Evolutionary conservation across 2,113 vertebrate genomes (phyloP).

Genomic region (Calyptommatus sinebrachiatus): DNA sequence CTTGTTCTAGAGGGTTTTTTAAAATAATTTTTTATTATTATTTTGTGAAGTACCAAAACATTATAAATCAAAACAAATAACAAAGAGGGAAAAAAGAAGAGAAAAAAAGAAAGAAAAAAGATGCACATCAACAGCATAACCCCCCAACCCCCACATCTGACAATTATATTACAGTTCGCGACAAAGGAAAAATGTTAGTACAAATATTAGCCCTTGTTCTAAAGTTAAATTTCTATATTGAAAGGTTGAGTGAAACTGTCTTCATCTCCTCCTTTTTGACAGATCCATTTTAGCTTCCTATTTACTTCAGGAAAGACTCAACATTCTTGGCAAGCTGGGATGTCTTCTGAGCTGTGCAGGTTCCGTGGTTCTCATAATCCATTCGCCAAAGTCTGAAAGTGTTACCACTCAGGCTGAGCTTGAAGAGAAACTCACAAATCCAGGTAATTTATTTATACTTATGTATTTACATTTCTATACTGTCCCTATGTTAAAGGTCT

Average conservation of each 20-base stretch:
- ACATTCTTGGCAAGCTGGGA: slow-evolving; percentile 90
- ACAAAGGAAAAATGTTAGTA: too few species aligned
- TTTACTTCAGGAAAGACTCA: slow-evolving; percentile 88
- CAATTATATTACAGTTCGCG: too few species aligned
- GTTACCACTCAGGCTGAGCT: slow-evolving; percentile 85
- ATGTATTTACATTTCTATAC: too few species aligned
- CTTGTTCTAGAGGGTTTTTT: too few species aligned
- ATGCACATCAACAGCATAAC: too few species aligned
- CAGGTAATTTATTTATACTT: slow-evolving; percentile 75
- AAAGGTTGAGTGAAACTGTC: slow-evolving; percentile 17
- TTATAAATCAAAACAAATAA: too few species aligned
- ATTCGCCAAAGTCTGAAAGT: slow-evolving; percentile 86
- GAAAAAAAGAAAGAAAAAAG: too few species aligned
- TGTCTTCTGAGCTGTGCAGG: slow-evolving; percentile 91
- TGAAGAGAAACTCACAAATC: slow-evolving; percentile 88
- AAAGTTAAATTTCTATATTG: not conserved
- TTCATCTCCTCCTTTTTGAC: slow-evolving; percentile 51
- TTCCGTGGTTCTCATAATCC: slow-evolving; percentile 90
- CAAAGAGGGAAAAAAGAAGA: too few species aligned
- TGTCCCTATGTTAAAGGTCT: too few species aligned
- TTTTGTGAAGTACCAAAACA: too few species aligned
- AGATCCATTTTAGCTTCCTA: slow-evolving; percentile 93
- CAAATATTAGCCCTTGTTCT: not conserved
- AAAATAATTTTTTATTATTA: too few species aligned
- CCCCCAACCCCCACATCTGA: too few species aligned